A percentile compares a stretch with the other conserved stretches of the same genome.
These are phyloP conservation scores for Erynnis tages DNA, from an alignment of 2,888 invertebrate species.

Conservation along the genomic window DNA sequence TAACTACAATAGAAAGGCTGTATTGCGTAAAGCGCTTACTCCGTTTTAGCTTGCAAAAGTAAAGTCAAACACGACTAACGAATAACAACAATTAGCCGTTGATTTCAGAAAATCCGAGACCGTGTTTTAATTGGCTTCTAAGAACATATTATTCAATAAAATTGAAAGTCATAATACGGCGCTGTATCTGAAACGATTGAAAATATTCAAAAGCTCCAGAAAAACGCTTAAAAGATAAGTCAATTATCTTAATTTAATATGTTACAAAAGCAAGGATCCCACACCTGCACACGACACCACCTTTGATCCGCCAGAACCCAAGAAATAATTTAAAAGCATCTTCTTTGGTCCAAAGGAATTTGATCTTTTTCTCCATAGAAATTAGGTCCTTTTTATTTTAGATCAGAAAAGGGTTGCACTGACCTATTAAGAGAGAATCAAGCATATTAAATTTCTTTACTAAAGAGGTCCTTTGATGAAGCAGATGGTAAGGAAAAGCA, in stretches of 20 bases:
- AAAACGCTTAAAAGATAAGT: neutral
- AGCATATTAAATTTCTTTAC: conserved; percentile 8
- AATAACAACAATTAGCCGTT: too few species aligned
- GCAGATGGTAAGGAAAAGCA: conserved; percentile 24
- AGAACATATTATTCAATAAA: too few species aligned
- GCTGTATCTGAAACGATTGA: neutral
- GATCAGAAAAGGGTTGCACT: conserved; percentile 3
- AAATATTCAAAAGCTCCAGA: neutral
- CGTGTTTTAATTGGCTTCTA: too few species aligned
- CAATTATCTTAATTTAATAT: conserved; percentile 6
- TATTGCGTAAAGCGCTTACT: too few species aligned
- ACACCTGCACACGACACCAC: conserved; percentile 1
- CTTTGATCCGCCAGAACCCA: neutral
- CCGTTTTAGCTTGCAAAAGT: too few species aligned
- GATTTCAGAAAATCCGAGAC: too few species aligned
- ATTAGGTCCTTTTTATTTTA: neutral
- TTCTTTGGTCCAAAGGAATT: neutral
- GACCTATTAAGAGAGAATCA: conserved; percentile 15
- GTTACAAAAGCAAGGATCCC: conserved; percentile 10
- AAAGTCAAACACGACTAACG: too few species aligned
- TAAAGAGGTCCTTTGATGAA: conserved; percentile 28
- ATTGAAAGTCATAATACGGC: too few species aligned
- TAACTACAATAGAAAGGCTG: too few species aligned
- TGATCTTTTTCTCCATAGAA: neutral
- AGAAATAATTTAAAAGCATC: conserved; percentile 2